Evolutionary conservation across 1,140 invertebrate genomes (phyloP), one percentile per base, ranked within the genome.

Genomic region (Lepidurus packardi): DNA sequence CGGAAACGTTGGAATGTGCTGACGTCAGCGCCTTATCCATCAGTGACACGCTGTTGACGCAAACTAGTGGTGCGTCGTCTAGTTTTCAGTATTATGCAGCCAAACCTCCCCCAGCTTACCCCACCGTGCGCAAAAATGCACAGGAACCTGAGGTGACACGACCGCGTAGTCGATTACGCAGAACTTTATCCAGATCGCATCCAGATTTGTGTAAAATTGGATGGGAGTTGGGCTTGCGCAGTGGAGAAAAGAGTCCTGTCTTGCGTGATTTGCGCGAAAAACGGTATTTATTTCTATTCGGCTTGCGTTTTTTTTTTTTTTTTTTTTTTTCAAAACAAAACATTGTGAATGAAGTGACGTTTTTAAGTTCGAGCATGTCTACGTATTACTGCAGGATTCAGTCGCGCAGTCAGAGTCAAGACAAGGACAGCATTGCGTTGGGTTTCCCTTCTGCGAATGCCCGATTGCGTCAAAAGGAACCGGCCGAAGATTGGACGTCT

Each of bases 151-250:
- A 43, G 53, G 6, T 43, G 34, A 43, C 79, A 34, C 44, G 73
- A 25, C 45, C 65, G 25, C 24, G 73, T 25, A 80, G 42, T 41
- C 34, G 65, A 53, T 34, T 80, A 41, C 75, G 79, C 11, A 9
- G 79, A 45, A 76, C 79, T 3, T 84, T 93, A 74, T 94, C 93
- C 21, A 89, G 92, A 81, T 96, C 94, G 7, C 92, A 94, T 81
- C 92, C 92, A 1, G 92, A 93, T 82, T 83, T 87, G 76, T 85
- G 84, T 25, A 81, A 84, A 75, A 41, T 80, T 24, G 76, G 76
- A n/a, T 73, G 77, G 74, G 76, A 80, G 16, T 73, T 77, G 6
- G 79, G 76, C 44, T 74, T 73, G 65, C 53, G 75, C 78, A 74
- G 73, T 43, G 43, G 43, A 9, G 75, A 77, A 34, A 41, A 47